phyloP scores from a whole-genome alignment of 2,797 vertebrate species.

The Thripadectes ignobilis region DNA sequence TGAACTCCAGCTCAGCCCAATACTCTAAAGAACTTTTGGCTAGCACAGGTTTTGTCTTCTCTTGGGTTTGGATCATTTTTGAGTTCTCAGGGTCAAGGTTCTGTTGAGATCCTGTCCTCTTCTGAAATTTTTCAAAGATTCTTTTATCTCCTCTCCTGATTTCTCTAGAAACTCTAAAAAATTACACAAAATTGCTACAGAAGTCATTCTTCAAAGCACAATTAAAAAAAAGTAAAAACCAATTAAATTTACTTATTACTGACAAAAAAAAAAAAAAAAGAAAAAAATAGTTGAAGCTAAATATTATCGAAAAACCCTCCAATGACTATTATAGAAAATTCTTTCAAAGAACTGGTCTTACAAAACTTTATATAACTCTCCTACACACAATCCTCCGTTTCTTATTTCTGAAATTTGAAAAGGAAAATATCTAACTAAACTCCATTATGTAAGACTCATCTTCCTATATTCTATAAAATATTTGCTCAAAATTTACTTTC shows the following conservation, averaged over 20 bases:
- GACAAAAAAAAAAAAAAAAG: neutral
- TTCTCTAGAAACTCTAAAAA: neutral
- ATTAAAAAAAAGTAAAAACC: neutral
- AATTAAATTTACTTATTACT: neutral
- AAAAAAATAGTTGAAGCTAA: neutral
- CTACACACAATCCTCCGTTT: neutral
- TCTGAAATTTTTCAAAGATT: neutral
- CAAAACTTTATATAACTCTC: neutral
- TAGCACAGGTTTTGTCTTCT: neutral
- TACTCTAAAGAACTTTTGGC: neutral
- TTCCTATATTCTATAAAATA: neutral
- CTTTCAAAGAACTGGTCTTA: neutral
- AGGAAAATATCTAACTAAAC: neutral
- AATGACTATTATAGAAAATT: neutral
- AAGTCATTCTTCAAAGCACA: neutral
- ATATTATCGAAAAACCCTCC: fast-evolving
- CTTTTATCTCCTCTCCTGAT: neutral
- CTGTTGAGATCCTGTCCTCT: neutral
- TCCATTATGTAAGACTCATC: neutral
- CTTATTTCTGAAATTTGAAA: neutral
- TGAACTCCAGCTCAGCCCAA: too few relatives aligned
- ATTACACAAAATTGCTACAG: neutral
- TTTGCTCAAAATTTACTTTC: neutral
- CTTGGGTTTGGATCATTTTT: neutral
- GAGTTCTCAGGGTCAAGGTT: neutral